Evolutionary conservation across 64 coral and sea anemone species (phyloP), one percentile per base, ranked within the genome.

Genomic region (Stylophora pistillata): DNA sequence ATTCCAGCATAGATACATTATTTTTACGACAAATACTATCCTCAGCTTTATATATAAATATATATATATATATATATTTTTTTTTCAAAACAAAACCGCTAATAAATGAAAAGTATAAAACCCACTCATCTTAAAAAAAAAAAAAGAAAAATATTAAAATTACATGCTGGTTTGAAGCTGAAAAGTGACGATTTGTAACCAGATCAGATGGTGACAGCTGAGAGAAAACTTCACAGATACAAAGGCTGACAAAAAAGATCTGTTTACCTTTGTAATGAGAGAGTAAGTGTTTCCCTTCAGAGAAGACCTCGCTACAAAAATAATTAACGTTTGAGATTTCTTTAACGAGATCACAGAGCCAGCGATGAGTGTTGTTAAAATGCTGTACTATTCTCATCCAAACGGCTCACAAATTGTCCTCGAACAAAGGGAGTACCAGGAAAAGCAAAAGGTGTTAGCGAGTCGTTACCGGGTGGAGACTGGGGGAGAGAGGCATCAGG

Each of bases 181-280:
- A n/a, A n/a, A 41, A 10, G 20, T 41, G 73, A 16, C 16, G 37
- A 37, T 53, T 41, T 76, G 37, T 76, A 76, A 76, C 21, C 37
- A 41, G 18, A 52, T 23, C 21, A 76, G 53, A 76, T 37, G 30
- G 47, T 13, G 23, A 23, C 75, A 56, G 53, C 64, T 68, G 64
- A 27, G 18, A n/a, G 20, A 1, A 54, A 47, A 53, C 32, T 13
- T 21, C 15, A 15, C 12, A 25, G 16, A 41, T 76, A 41, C 20
- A 76, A 53, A 76, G 13, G 17, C 17, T 13, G 12, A 26, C n/a
- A 56, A 56, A 23, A 56, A 78, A 37, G 18, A 78, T 53, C 13
- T 56, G 75, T 78, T 78, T 78, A 78, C 75, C 75, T 78, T 78
- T 15, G 23, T 78, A 78, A 78, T 78, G 47, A 78, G 75, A 55